Base-by-base conservation (phyloP, 1,140 invertebrate genomes). In the Lerema accius region DNA sequence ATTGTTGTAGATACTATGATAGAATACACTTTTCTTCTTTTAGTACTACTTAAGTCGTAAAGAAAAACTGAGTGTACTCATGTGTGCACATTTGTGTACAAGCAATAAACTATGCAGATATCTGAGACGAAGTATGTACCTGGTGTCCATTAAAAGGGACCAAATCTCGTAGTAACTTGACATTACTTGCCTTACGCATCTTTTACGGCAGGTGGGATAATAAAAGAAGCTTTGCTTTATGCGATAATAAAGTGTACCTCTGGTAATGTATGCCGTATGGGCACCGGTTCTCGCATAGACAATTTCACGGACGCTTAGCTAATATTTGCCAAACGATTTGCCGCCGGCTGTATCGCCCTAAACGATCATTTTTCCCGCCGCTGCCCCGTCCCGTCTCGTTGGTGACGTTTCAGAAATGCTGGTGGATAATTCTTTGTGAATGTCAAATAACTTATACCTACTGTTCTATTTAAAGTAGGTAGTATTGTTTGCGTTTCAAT, bases 321-420 rank as follows among this genome's bases (percentile, higher is more conserved):
- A 80, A 83, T 82, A 77, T 86, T 86, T 86, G 76, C 77, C 74
- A 69, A 84, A 67, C 80, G 74, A 86, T 84, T 84, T 86, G 77
- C 76, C 74, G 72, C 56, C 65, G 78, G 76, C 76, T 63, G 55
- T 53, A 74, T 75, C 61, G 65, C 55, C 43, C 61, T 51, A 56
- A 61, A 66, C 62, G 67, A 63, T 65, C 67, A 68, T 69, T 78
- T 80, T 77, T 69, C 63, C 61, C 63, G 69, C 68, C 65, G 65
- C 60, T 58, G 58, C 63, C 56, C 69, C 40, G 58, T 63, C 67
- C 35, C 53, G 35, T 37, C n/a, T 46, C 65, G 62, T 53, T 70
- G 48, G 59, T 60, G 63, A 63, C 48, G 50, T 69, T 67, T 42
- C 23, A 28, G 28, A 65, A 62, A 56, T 37, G 39, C 45, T 42